Base-by-base conservation (phyloP, 1,140 invertebrate genomes). In the Zaprionus nigranus region DNA sequence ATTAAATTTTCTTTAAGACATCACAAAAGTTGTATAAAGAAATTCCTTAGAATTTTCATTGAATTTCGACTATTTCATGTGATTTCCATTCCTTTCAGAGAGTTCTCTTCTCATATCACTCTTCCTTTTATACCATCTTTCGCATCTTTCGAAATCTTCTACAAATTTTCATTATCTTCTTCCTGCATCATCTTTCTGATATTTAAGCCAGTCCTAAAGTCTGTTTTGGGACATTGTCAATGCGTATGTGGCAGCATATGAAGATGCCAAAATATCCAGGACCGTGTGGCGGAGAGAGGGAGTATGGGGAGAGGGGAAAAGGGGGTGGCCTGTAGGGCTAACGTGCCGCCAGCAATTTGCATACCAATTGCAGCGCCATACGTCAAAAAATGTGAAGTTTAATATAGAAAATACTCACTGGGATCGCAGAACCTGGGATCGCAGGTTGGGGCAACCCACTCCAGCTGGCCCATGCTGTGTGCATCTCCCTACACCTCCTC, bases 341-440 rank as follows among this genome's bases (percentile, higher is more conserved):
- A 77, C 75, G 69, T 73, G 75, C 75, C 57, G 69, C 62, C 74
- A 62, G 60, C 83, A 90, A 88, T 88, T 88, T 88, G 84, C 84
- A 88, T 88, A 88, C 81, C 84, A 90, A 88, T 81, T 90, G 78
- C 81, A 83, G 43, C 62, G 54, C 54, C 81, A 74, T 78, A 83
- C 83, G 84, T 88, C 85, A 90, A 90, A 87, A 87, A 88, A 75
- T 88, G 84, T 85, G 82, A 88, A 90, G 85, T 88, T 90, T 90
- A 90, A 88, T 88, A 88, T 88, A 88, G 85, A 88, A 88, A 88
- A 90, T 90, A 56, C 79, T 82, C 72, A 79, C 46, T 24, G 46
- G 46, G 46, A 51, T 51, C 46, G 12, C 20, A 9, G 20, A 51
- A 51, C 24, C 46, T 51, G 46, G 46, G 46, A 51, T 51, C 46